Evolutionary conservation across 2,113 vertebrate species (phyloP), one percentile per base, ranked within the genome.

Genomic region (Hydrochoerus hydrochaeris): DNA sequence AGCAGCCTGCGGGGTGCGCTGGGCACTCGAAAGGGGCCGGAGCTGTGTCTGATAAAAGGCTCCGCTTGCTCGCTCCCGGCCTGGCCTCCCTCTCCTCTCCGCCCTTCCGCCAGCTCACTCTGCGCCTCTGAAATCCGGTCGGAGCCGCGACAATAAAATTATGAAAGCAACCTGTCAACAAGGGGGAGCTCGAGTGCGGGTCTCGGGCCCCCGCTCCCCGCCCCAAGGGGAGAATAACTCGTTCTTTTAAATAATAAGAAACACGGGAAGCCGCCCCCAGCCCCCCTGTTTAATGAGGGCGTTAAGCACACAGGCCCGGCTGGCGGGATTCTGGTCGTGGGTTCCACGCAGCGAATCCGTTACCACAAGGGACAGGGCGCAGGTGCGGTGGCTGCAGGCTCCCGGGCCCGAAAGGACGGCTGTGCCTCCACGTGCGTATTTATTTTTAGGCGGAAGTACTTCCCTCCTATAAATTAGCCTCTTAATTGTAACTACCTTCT

Each of bases 1-100:
- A 99, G 98, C 98, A 98, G 98, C 98, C 98, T 98, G 98, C 73
- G 89, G 97, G 98, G 98, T 98, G 98, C 97, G 99, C 99, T 98
- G 97, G 98, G 98, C 98, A 98, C 98, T 99, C 88, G 92, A 98
- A 90, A 97, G 97, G 97, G 82, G 81, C 97, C 98, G 94, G 97
- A 97, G 98, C 98, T 98, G 97, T 93, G 98, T 98, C 98, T 98
- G 98, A 98, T 98, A 98, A 98, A 98, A 97, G 97, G 97, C 97
- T 97, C 65, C 2, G 12, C 11, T 12, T 30, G 49, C n/a, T 84
- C 46, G 67, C 82, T 75, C 80, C 77, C 65, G 49, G 81, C 22
- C 24, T 67, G 67, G 0, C 54, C n/a, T 90, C 86, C 91, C 57
- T 78, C 65, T 92, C 88, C 78, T 90, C 92, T 32, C 96, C 84